These are phyloP conservation scores for Eulemur macaco DNA, from an alignment of 2,113 vertebrate genomes.

Conservation along the genomic window DNA sequence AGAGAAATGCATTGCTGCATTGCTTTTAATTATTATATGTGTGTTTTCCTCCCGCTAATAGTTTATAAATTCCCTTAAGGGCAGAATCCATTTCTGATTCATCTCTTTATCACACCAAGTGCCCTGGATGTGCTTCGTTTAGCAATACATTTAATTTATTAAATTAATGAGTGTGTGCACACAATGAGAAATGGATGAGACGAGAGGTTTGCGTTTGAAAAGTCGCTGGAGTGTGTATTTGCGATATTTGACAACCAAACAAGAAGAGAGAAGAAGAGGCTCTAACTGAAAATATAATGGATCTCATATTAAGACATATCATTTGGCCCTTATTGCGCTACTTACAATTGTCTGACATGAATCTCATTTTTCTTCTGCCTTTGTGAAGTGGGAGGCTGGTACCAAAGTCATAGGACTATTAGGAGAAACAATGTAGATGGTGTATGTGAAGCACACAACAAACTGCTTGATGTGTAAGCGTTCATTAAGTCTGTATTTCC, in stretches of 20 bases:
- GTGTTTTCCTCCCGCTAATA: background rate
- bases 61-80: background rate
- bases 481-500: background rate
- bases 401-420: background rate
- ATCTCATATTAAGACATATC: background rate
- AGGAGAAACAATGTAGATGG: background rate
- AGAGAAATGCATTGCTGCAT: rapidly evolving
- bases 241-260: background rate
- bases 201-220: background rate
- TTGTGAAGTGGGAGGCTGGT: background rate
- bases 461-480: rapidly evolving
- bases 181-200: background rate
- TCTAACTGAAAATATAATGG: background rate
- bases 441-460: background rate
- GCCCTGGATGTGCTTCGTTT: too few relatives aligned
- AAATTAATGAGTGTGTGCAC: background rate
- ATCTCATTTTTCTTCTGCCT: background rate
- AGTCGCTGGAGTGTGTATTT: too few relatives aligned
- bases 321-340: rapidly evolving
- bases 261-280: background rate
- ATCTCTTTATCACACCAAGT: background rate
- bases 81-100: background rate
- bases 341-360: background rate
- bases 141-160: background rate
- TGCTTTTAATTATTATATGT: background rate